phyloP scores from a whole-genome alignment of 1,140 invertebrate species.

The Calosoma granatense region DNA sequence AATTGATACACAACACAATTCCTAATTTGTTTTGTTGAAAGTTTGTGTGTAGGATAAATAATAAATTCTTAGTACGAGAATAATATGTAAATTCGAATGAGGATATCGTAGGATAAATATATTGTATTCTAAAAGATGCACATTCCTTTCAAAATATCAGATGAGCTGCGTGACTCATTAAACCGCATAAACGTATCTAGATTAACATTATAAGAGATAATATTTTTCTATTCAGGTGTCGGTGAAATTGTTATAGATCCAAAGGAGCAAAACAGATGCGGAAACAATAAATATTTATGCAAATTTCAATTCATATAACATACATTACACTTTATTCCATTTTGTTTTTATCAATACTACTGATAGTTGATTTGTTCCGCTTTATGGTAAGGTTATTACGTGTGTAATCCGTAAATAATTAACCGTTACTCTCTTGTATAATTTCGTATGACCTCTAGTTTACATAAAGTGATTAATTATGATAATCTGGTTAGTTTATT shows the following conservation, averaged over 20 bases:
- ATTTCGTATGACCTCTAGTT: too few species aligned
- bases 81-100: not conserved
- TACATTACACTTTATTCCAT: not conserved
- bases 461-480: too few species aligned
- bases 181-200: constrained; percentile 9
- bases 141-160: constrained; percentile 1
- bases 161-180: constrained; percentile 10
- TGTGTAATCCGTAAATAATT: too few species aligned
- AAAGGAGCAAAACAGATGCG: not conserved
- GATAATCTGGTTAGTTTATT: too few species aligned
- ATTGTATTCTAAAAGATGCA: not conserved
- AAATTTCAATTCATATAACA: not conserved
- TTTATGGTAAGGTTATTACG: not conserved
- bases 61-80: not conserved
- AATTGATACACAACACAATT: not conserved
- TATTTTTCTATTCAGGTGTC: constrained; percentile 17
- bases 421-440: too few species aligned
- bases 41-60: not conserved
- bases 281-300: not conserved
- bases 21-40: not conserved
- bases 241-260: constrained; percentile 7
- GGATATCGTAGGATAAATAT: not conserved
- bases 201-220: constrained; percentile 9
- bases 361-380: not conserved
- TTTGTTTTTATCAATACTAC: too few species aligned